Conservation (phyloP, 2,888 invertebrate genomes). For the Xanthostigma xanthostigma region DNA sequence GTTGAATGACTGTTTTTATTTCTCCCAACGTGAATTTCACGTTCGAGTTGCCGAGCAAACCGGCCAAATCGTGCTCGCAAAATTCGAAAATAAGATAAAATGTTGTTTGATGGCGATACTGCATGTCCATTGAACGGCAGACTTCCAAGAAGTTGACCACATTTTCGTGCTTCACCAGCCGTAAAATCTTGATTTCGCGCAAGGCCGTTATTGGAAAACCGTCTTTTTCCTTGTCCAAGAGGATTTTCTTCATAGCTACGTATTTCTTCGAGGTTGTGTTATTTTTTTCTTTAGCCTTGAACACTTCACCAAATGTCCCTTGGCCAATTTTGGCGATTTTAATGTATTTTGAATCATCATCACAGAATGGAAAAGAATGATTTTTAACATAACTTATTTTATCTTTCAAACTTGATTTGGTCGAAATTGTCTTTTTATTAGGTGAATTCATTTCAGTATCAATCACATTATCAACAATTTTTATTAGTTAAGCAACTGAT, state of each 20-base stretch:
- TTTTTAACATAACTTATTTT: constrained; percentile 31
- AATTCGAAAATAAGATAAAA: constrained; percentile 54
- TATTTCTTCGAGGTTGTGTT: constrained; percentile 33
- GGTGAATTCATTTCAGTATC: not conserved
- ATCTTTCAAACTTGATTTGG: constrained; percentile 17
- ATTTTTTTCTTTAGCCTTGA: constrained; percentile 38
- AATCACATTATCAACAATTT: not conserved
- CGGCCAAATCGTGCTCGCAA: constrained; percentile 52
- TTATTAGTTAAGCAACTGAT: no score
- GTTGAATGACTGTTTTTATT: constrained; percentile 44
- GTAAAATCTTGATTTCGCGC: constrained; percentile 46
- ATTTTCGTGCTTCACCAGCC: constrained; percentile 44
- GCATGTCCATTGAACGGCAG: constrained; percentile 35
- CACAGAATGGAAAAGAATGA: constrained; percentile 37
- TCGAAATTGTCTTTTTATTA: not conserved
- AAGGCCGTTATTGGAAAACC: constrained; percentile 54
- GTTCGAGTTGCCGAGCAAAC: constrained; percentile 41
- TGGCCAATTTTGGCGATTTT: constrained; percentile 50
- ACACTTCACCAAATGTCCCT: constrained; percentile 54
- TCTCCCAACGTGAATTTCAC: constrained; percentile 46
- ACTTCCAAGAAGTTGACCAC: constrained; percentile 48
- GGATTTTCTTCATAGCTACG: constrained; percentile 49
- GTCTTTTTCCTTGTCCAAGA: constrained; percentile 57
- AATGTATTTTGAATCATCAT: constrained; percentile 40
- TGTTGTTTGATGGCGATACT: constrained; percentile 31